Base-by-base conservation (phyloP, 2,113 vertebrate genomes). In the Amblyopsis rosae region DNA sequence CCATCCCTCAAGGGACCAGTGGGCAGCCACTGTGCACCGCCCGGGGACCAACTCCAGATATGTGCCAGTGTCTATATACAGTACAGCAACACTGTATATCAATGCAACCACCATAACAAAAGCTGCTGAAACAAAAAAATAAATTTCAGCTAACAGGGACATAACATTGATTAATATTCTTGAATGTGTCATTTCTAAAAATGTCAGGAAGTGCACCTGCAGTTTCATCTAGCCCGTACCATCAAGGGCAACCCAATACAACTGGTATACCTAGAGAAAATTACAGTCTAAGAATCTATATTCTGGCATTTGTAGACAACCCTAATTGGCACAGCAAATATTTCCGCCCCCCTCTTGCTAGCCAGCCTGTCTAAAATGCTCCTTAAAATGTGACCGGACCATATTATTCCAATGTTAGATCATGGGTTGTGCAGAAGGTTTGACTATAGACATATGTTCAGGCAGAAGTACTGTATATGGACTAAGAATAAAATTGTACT, bases 341-440 rank as follows among this genome's bases (percentile, higher is more conserved):
- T 83, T 76, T 84, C 73, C 82, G 86, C 88, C 85, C 81, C 76
- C 86, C 73, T 83, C 83, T 86, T 85, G 88, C 48, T 56, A 9
- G 55, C 6, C 26, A 59, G 47, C 45, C 41, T 54, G 70, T 46
- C 62, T 69, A 46, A 12, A 62, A 9, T 65, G 63, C 3, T 7
- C 49, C 32, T 50, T 12, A 16, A 15, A 41, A 2, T 49, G 6
- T 53, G 51, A 61, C 8, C 16, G 9, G 9, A 33, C 26, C 19
- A 49, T 59, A 26, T 59, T 46, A 59, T 33, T 59, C 56, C 56
- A 32, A 26, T 26, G 26, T 26, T 3, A 8, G 46, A 12, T 8
- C 12, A 50, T 64, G 17, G 15, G 48, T 9, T 32, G 9, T 41
- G 4, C n/a, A n/a, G 6, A 6, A 26, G 3, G 1, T 4, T 9